These are phyloP conservation scores for Zaprionus bogoriensis DNA, from an alignment of 2,888 invertebrate species.

Conservation along the genomic window DNA sequence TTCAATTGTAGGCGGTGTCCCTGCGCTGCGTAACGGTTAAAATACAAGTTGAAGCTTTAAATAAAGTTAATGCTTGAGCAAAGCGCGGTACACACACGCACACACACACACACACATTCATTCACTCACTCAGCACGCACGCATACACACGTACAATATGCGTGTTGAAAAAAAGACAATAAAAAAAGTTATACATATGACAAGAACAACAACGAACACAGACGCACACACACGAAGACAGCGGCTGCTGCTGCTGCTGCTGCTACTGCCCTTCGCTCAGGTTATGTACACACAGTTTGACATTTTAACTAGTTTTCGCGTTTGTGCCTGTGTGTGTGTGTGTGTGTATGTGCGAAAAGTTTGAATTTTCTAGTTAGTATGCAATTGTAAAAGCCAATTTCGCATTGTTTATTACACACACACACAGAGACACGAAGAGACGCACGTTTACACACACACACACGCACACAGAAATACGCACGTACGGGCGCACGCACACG, in stretches of 20 bases:
- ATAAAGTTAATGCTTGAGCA: slow-evolving; percentile 1
- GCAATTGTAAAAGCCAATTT: slow-evolving; percentile 35
- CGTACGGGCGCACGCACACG: slow-evolving; percentile 18
- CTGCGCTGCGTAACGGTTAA: slow-evolving; percentile 41
- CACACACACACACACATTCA: slow-evolving; percentile 2
- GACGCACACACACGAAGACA: neutral
- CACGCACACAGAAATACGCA: slow-evolving; percentile 1
- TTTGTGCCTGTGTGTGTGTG: slow-evolving; percentile 9
- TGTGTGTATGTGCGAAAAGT: neutral
- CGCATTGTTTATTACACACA: slow-evolving; percentile 31
- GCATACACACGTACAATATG: neutral
- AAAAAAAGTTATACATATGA: slow-evolving; percentile 24
- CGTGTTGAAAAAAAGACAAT: slow-evolving; percentile 3
- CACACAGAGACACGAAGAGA: neutral
- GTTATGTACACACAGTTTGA: slow-evolving; percentile 44
- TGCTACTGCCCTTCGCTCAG: slow-evolving; percentile 40
- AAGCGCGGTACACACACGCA: slow-evolving; percentile 4
- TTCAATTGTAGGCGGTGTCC: slow-evolving; percentile 45
- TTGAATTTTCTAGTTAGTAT: slow-evolving; percentile 34
- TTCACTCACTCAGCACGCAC: neutral
- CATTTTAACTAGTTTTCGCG: slow-evolving; percentile 34
- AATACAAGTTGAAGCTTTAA: neutral
- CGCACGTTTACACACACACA: neutral
- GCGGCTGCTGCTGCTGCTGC: slow-evolving; percentile 11
- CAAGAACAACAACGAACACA: slow-evolving; percentile 27